phyloP scores from a whole-genome alignment of 2,797 vertebrate genomes.

The Gambusia yucatana region DNA sequence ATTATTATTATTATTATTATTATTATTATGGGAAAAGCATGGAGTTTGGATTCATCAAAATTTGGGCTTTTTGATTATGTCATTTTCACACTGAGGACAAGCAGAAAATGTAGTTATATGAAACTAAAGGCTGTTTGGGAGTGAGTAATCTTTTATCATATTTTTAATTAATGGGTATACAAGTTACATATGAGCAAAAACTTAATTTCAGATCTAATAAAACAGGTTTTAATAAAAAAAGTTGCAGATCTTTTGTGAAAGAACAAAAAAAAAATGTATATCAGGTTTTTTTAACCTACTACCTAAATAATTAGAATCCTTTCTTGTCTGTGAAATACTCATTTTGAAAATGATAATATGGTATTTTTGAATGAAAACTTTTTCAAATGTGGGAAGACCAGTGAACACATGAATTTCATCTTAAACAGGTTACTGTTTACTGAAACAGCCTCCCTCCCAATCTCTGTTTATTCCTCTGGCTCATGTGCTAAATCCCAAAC shows the following conservation, averaged over 20 bases:
- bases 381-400: neutral
- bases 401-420: slow-evolving; percentile 6
- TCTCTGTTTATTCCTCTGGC: slow-evolving; percentile 47
- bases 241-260: neutral
- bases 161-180: neutral
- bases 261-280: neutral
- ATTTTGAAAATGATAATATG: neutral
- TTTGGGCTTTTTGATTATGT: neutral
- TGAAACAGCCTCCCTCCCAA: slow-evolving; percentile 41
- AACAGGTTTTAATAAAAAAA: neutral
- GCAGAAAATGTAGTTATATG: neutral
- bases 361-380: neutral
- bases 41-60: neutral
- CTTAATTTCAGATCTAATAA: neutral
- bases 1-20: too few species aligned
- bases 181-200: neutral
- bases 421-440: slow-evolving; percentile 25
- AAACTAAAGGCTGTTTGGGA: neutral
- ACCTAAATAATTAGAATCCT: neutral
- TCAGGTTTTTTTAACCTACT: neutral
- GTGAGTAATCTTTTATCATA: neutral
- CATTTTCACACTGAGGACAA: neutral
- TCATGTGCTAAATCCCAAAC: slow-evolving; percentile 63
- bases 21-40: neutral
- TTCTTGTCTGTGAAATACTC: neutral